Evolutionary conservation across 2,113 vertebrate species (phyloP).

Genomic region (Eptesicus fuscus): DNA sequence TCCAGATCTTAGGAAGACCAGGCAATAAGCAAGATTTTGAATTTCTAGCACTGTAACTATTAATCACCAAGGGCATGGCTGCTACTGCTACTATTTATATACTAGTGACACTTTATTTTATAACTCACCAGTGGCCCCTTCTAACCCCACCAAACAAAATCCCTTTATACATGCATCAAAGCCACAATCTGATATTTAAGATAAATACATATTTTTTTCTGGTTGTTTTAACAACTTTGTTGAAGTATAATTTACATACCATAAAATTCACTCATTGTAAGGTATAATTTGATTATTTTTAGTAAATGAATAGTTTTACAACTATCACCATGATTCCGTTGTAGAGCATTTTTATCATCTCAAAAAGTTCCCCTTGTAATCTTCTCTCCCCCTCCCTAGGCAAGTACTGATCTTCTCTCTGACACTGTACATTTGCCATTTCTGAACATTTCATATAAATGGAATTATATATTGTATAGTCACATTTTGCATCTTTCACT

Average conservation of each 20-base stretch:
- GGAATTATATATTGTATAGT: background rate
- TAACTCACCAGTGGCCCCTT: background rate
- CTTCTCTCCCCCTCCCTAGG: background rate
- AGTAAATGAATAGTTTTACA: background rate
- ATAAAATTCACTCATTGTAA: background rate
- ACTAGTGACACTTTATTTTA: background rate
- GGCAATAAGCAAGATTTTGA: conserved; percentile 61
- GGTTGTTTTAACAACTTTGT: background rate
- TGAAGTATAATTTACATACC: background rate
- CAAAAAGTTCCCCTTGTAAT: background rate
- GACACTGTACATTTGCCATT: background rate
- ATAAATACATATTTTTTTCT: background rate
- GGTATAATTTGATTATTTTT: background rate
- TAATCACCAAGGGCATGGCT: background rate
- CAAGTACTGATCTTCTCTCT: background rate
- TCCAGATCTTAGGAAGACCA: conserved; percentile 54
- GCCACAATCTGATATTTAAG: background rate
- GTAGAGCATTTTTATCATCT: background rate
- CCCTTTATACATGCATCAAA: background rate
- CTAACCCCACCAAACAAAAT: background rate
- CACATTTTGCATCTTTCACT: background rate
- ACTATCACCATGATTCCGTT: background rate
- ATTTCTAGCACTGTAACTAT: conserved; percentile 5
- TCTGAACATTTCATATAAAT: background rate
- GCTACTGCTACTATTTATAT: background rate